These are phyloP conservation scores for Elgaria multicarinata DNA, from an alignment of 2,113 vertebrate genomes.

Conservation along the genomic window DNA sequence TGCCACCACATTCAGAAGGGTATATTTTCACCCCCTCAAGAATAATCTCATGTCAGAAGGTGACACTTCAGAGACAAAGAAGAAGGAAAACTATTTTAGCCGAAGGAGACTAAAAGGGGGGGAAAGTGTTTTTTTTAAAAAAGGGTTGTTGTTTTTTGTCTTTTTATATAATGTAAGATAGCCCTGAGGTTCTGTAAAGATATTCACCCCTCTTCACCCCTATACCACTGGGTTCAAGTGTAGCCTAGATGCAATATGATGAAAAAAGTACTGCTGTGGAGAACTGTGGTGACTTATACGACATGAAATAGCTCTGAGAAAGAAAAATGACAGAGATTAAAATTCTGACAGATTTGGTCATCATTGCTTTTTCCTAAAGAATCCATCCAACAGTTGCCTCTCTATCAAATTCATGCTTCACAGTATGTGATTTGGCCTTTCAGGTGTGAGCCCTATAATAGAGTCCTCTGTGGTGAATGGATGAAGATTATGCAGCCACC, in stretches of 20 bases:
- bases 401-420: background rate
- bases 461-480: background rate
- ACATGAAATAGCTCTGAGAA: background rate
- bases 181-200: background rate
- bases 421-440: background rate
- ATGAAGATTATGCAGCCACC: background rate
- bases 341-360: background rate
- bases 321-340: background rate
- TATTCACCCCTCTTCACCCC: conserved; percentile 5
- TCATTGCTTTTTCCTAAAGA: background rate
- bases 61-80: background rate
- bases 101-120: background rate
- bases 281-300: background rate
- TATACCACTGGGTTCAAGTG: background rate
- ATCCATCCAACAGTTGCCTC: too few species aligned
- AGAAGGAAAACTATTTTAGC: background rate
- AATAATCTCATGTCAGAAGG: conserved; percentile 23
- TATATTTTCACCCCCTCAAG: background rate
- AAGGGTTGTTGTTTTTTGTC: too few species aligned
- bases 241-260: background rate
- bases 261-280: background rate
- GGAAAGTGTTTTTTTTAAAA: background rate
- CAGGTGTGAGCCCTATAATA: background rate
- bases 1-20: background rate
- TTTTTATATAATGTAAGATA: background rate